Percentiles rank a stretch among this genome's conserved stretches.
Conservation (phyloP, 1,140 invertebrate species). For the Bombus confusus region DNA sequence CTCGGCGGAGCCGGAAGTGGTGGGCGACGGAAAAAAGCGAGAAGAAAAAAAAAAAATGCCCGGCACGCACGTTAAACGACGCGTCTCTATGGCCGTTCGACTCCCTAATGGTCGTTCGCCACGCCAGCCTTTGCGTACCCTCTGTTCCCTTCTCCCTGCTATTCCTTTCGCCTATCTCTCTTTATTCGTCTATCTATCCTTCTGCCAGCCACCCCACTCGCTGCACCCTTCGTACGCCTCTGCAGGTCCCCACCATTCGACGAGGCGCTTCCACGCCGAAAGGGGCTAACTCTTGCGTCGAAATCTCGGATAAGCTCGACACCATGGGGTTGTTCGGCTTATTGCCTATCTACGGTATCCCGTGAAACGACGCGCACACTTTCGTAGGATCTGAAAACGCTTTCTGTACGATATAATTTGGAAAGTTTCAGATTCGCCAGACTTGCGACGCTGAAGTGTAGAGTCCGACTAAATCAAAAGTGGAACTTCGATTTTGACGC, state of each 20-base stretch:
- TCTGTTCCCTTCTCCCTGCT: slow-evolving; percentile 49
- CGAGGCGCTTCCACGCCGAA: slow-evolving; percentile 36
- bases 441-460: too few species aligned
- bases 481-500: not conserved
- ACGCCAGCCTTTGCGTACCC: slow-evolving; percentile 68
- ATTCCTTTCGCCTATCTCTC: slow-evolving; percentile 63
- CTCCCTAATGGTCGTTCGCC: slow-evolving; percentile 76
- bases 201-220: slow-evolving; percentile 51
- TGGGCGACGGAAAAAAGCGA: not conserved
- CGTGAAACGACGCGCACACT: too few species aligned
- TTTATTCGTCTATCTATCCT: slow-evolving; percentile 48
- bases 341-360: not conserved
- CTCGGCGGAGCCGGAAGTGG: slow-evolving; percentile 34
- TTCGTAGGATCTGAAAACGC: not conserved
- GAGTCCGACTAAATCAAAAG: too few species aligned
- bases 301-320: slow-evolving; percentile 29
- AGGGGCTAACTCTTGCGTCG: slow-evolving; percentile 25
- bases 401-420: not conserved
- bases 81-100: slow-evolving; percentile 73
- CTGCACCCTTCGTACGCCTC: slow-evolving; percentile 54
- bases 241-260: slow-evolving; percentile 36
- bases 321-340: slow-evolving; percentile 3
- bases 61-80: slow-evolving; percentile 61
- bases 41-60: not conserved
- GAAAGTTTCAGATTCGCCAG: not conserved